A percentile compares a stretch with the other conserved stretches of the same genome.
Evolutionary conservation across 2,888 invertebrate genomes (phyloP).

Genomic region (Mythimna albipuncta): DNA sequence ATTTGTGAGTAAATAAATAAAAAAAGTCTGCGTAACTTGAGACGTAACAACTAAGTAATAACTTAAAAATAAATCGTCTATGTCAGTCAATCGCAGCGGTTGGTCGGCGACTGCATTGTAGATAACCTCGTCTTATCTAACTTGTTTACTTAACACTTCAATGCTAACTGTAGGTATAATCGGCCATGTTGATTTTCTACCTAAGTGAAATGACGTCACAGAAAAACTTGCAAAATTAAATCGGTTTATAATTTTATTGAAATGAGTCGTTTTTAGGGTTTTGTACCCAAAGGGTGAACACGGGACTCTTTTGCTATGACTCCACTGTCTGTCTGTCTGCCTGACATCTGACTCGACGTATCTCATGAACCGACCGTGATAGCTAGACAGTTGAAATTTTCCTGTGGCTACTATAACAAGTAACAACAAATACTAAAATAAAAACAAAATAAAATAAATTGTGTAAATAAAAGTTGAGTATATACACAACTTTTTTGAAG

Average conservation of each 20-base stretch:
- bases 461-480: no score
- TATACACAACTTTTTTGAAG: no score
- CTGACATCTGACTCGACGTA: no score
- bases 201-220: constrained; percentile 16
- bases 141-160: constrained; percentile 81
- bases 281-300: no score
- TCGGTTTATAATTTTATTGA: not conserved
- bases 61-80: constrained; percentile 44
- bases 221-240: not conserved
- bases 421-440: no score
- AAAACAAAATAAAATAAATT: no score
- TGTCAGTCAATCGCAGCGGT: constrained; percentile 69
- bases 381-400: no score
- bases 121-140: constrained; percentile 87
- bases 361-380: no score
- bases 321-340: no score
- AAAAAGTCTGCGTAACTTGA: not conserved
- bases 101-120: constrained; percentile 73
- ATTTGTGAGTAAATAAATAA: not conserved
- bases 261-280: not conserved
- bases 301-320: no score
- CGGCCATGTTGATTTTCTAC: constrained; percentile 46
- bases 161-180: constrained; percentile 55
- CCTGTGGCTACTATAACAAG: no score
- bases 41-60: constrained; percentile 31